Percentiles rank a stretch among this genome's conserved stretches.
Evolutionary conservation across 2,888 invertebrate genomes (phyloP).

Genomic region (Tetragonula carbonaria): DNA sequence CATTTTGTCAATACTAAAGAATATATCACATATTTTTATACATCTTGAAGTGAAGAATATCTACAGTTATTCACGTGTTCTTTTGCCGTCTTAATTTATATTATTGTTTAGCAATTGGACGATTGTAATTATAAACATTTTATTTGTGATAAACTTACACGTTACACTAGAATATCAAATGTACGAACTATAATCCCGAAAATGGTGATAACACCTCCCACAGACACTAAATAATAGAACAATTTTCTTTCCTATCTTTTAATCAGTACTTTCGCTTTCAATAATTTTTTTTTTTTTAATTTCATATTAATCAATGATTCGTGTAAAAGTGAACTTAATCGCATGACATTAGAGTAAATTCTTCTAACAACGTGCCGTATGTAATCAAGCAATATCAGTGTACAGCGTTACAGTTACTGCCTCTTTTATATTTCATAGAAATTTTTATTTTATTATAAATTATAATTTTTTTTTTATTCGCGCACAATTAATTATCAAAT

Average conservation of each 20-base stretch:
- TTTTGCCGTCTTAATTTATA: slow-evolving; percentile 61
- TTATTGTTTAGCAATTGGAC: slow-evolving; percentile 72
- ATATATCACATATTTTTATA: slow-evolving; percentile 53
- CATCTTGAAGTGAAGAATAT: slow-evolving; percentile 41
- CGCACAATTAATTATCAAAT: slow-evolving; percentile 31
- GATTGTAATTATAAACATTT: slow-evolving; percentile 62
- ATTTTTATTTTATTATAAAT: slow-evolving; percentile 48
- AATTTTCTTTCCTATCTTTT: slow-evolving; percentile 43
- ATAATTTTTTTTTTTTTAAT: slow-evolving; percentile 34
- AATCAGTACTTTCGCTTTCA: slow-evolving; percentile 46
- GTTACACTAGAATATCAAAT: slow-evolving; percentile 38
- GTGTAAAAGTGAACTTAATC: slow-evolving; percentile 50
- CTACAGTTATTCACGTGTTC: slow-evolving; percentile 48
- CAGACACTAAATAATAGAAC: slow-evolving; percentile 58
- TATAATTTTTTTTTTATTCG: slow-evolving; percentile 23
- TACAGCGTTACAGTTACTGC: slow-evolving; percentile 41
- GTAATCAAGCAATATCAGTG: slow-evolving; percentile 65
- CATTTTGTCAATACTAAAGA: slow-evolving; percentile 52
- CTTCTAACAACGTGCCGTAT: slow-evolving; percentile 56
- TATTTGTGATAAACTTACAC: slow-evolving; percentile 33
- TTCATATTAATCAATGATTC: slow-evolving; percentile 39
- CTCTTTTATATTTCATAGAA: slow-evolving; percentile 28
- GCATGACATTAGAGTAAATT: slow-evolving; percentile 51
- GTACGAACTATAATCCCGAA: slow-evolving; percentile 40
- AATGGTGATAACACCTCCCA: slow-evolving; percentile 52